phyloP scores from a whole-genome alignment of 2,797 vertebrate species.

The Fistularia tabacaria region DNA sequence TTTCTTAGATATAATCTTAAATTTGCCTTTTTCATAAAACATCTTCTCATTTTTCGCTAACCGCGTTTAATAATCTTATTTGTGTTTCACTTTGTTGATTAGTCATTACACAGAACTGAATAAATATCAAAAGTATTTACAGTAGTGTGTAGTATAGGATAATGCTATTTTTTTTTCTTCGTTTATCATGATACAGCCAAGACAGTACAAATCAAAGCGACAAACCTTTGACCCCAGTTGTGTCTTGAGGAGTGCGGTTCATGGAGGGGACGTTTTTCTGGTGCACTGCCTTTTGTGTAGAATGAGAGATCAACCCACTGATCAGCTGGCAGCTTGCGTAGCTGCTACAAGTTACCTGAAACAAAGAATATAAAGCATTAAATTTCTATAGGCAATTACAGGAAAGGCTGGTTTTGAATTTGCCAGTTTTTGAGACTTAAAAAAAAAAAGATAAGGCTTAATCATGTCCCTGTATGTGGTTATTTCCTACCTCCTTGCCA shows the following conservation, averaged over 20 bases:
- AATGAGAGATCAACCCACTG: conserved; percentile 27
- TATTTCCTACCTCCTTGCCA: conserved; percentile 73
- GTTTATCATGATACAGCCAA: background rate
- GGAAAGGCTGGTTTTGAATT: no score
- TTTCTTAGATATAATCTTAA: no score
- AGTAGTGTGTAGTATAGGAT: background rate
- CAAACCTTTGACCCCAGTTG: conserved; percentile 46
- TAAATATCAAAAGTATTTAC: background rate
- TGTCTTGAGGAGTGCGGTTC: conserved; percentile 1
- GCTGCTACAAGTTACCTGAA: conserved; percentile 82
- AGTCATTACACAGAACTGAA: no score
- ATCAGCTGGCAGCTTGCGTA: conserved; percentile 77
- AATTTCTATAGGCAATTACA: background rate
- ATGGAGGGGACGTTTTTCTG: conserved; percentile 11
- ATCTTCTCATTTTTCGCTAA: no score
- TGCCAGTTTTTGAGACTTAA: no score
- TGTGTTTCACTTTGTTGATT: no score
- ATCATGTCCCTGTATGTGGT: conserved; percentile 1
- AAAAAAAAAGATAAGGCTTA: background rate
- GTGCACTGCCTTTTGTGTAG: background rate
- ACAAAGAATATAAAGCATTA: conserved; percentile 17
- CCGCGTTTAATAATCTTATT: no score
- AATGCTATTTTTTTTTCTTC: no score
- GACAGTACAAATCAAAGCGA: background rate
- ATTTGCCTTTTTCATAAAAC: no score